phyloP scores from a whole-genome alignment of 2,113 vertebrate genomes.

The Haemorhous mexicanus region DNA sequence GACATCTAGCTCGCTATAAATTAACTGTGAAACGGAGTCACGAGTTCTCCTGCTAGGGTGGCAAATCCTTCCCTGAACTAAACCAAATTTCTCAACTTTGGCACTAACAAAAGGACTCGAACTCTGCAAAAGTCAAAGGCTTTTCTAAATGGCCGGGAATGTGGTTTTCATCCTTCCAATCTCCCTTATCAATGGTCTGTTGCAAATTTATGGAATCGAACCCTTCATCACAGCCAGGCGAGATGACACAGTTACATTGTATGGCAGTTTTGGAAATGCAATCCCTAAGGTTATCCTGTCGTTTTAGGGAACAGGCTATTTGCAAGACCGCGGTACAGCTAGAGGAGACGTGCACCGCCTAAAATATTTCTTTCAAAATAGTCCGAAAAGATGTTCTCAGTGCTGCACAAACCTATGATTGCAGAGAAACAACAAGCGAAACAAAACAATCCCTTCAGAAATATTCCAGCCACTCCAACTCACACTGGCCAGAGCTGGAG shows the following conservation, averaged over 20 bases:
- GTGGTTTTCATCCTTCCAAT: background rate
- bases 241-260: background rate
- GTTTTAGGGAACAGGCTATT: background rate
- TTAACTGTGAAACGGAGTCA: background rate
- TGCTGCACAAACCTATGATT: background rate
- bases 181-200: background rate
- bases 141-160: background rate
- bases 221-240: background rate
- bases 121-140: background rate
- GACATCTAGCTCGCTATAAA: background rate
- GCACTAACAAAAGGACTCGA: background rate
- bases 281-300: background rate
- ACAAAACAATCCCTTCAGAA: background rate
- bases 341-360: background rate
- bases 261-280: background rate
- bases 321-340: background rate
- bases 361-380: background rate
- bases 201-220: background rate
- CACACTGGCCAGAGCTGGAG: background rate
- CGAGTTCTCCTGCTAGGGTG: background rate
- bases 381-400: background rate
- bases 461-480: background rate
- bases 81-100: background rate
- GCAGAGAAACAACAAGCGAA: background rate
- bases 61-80: background rate